phyloP scores from a whole-genome alignment of 2,888 invertebrate species.

The Andrena fulva region DNA sequence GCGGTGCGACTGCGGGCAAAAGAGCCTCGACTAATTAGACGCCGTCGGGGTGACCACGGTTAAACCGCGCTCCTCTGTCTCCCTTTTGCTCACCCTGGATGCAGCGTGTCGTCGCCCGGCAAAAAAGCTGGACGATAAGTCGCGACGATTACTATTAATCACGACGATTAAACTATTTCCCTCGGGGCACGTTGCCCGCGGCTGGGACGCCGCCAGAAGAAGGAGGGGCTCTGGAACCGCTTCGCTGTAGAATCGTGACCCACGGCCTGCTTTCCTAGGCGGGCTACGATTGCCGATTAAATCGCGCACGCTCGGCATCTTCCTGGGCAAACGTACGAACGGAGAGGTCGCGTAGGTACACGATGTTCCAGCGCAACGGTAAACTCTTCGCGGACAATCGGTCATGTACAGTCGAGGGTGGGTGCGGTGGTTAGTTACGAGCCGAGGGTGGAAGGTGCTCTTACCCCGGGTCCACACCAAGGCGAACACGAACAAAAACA shows the following conservation, averaged over 20 bases:
- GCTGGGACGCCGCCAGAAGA: slow-evolving; percentile 25
- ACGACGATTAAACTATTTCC: slow-evolving; percentile 72
- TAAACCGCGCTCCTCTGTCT: slow-evolving; percentile 23
- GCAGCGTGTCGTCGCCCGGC: slow-evolving; percentile 56
- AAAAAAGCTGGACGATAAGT: slow-evolving; percentile 69
- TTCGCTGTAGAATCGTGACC: slow-evolving; percentile 53
- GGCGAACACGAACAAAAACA: too few relatives aligned
- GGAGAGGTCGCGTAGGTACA: slow-evolving; percentile 44
- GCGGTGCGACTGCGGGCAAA: slow-evolving; percentile 8
- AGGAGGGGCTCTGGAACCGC: slow-evolving; percentile 21
- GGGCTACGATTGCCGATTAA: slow-evolving; percentile 60
- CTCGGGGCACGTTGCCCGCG: slow-evolving; percentile 2
- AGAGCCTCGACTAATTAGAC: slow-evolving; percentile 66
- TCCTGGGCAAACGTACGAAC: slow-evolving; percentile 55
- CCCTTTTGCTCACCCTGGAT: slow-evolving; percentile 4
- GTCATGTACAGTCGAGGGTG: slow-evolving; percentile 39
- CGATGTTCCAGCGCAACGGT: slow-evolving; percentile 55
- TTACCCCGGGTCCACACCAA: too few relatives aligned
- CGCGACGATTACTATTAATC: slow-evolving; percentile 74
- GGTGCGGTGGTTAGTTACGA: slow-evolving; percentile 39
- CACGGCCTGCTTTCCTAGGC: slow-evolving; percentile 48
- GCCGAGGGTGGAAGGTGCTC: slow-evolving; percentile 12
- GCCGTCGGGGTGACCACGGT: slow-evolving; percentile 61
- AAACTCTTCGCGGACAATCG: slow-evolving; percentile 48
- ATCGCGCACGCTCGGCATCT: slow-evolving; percentile 54